phyloP scores from a whole-genome alignment of 2,113 vertebrate species.

The Grammomys dolichurus region DNA sequence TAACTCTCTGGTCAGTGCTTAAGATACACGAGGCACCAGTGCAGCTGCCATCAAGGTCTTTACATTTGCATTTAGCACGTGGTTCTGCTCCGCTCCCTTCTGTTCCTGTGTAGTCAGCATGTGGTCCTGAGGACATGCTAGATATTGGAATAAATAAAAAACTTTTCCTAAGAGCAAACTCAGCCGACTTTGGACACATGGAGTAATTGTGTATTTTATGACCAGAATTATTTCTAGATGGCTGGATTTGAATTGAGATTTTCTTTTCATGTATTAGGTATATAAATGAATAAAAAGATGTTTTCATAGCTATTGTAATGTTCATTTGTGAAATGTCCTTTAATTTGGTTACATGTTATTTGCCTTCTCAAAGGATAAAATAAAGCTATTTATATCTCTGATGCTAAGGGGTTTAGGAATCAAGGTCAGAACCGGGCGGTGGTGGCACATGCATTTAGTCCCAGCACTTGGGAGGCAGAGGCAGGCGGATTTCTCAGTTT shows the following conservation, averaged over 20 bases:
- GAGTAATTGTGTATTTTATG: conserved; percentile 63
- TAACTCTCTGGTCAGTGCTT: not conserved
- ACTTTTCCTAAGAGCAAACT: not conserved
- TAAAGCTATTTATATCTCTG: not conserved
- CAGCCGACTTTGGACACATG: not conserved
- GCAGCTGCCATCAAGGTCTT: not conserved
- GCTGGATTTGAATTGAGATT: conserved; percentile 67
- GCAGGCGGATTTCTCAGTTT: not conserved
- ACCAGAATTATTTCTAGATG: conserved; percentile 73
- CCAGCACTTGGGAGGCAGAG: not conserved
- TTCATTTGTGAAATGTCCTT: not conserved
- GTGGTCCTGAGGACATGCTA: not conserved
- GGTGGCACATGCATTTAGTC: not conserved
- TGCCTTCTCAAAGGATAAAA: not conserved
- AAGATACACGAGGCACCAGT: not conserved
- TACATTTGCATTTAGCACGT: not conserved
- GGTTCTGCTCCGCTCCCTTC: not conserved
- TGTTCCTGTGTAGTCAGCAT: not conserved
- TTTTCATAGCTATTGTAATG: conserved; percentile 71
- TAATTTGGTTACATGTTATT: not conserved
- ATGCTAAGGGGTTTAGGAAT: not conserved
- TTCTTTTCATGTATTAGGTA: conserved; percentile 75
- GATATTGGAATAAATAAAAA: not conserved
- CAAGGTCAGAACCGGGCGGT: not conserved
- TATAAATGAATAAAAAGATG: conserved; percentile 86